Evolutionary conservation across 37 sponge, comb jelly and placozoan genomes (phyloP).

Genomic region (Diacarnus erythraeanus): DNA sequence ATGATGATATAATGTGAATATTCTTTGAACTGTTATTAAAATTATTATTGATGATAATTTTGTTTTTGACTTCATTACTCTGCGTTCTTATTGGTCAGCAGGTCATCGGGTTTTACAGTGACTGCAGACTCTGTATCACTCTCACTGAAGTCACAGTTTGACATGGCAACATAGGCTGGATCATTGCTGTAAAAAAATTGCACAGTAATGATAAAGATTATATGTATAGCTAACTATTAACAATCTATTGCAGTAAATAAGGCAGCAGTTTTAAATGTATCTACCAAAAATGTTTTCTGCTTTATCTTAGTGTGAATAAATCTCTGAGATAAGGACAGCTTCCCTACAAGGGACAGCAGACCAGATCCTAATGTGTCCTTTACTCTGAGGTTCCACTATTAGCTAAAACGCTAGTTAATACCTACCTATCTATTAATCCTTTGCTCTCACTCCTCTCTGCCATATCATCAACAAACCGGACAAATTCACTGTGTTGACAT

Average conservation of each 20-base stretch:
- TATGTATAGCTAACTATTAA: neutral
- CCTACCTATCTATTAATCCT: neutral
- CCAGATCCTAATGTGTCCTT: no score
- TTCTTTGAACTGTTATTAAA: no score
- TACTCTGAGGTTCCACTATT: neutral
- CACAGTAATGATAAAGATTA: neutral
- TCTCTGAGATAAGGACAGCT: no score
- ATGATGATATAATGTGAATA: no score
- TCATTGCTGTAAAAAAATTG: neutral
- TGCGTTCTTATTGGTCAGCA: no score
- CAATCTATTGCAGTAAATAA: neutral
- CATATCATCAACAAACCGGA: slow-evolving; percentile 2
- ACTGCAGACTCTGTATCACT: no score
- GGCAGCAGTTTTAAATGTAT: neutral
- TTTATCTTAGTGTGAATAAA: neutral
- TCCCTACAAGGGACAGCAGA: no score
- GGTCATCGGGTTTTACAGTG: no score
- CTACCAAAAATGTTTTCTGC: neutral
- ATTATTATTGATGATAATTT: no score
- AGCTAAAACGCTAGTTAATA: neutral
- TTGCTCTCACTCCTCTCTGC: neutral
- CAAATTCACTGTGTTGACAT: neutral
- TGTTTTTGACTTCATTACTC: no score
- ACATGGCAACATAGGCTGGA: neutral
- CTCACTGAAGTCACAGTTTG: neutral